Base-by-base conservation (phyloP, 1,140 invertebrate genomes). In the Lutraria rhynchaena region DNA sequence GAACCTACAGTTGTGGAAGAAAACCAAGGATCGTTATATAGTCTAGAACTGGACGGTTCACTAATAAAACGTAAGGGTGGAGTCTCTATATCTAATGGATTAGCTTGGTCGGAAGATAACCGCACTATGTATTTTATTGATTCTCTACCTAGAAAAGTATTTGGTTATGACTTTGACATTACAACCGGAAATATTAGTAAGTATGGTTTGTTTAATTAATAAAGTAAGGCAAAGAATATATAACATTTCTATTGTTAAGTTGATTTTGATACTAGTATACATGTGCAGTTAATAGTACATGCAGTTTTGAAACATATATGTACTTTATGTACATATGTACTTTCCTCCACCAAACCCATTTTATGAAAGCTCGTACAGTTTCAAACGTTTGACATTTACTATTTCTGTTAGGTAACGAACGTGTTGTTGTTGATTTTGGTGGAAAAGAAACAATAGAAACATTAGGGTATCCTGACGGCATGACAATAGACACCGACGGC, bases 91-190 rank as follows among this genome's bases (percentile, higher is more conserved):
- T 58, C 70, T 24, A 74, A 74, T 17, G 70, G 70, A 27, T 37
- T 98, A 7, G 95, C 95, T 11, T 98, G 97, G 97, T 95, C 95
- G 83, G 87, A 92, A 7, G 93, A 95, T 51, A 94, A 95, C 75
- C 94, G 94, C 27, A 95, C 94, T 33, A 89, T 94, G 83, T 94
- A 90, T 83, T 94, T 88, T 83, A 92, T 93, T 57, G 93, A 94
- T 81, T 91, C 92, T 7, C 84, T 88, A 3, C 88, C 89, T 24
- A 81, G 88, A 57, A 81, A 88, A 71, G 88, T 94, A n/a, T 93
- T 91, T 84, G 93, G 94, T 35, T 97, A 96, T 87, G 95, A 97
- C 88, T 97, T 95, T 85, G 94, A 97, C 85, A 92, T 95, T 11
- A 91, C 93, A 3, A 94, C 92, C 4, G 96, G 95, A 24, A 92